phyloP scores from a whole-genome alignment of 2,888 invertebrate genomes.

The Perizoma flavofasciatum region DNA sequence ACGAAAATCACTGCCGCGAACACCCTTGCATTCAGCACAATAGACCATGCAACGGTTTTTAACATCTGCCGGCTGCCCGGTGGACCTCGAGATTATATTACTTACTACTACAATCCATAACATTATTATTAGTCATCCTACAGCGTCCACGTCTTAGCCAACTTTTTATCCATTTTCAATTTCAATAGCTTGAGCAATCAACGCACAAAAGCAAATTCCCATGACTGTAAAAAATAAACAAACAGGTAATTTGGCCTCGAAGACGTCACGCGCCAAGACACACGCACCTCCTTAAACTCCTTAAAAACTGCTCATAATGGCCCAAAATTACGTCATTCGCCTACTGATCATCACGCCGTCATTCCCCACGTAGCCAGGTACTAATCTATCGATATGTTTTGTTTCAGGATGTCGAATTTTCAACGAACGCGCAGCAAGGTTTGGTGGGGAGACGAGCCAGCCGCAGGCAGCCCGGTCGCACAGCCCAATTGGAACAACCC shows the following conservation, averaged over 20 bases:
- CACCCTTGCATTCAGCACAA: constrained; percentile 70
- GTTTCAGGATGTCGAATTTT: constrained; percentile 86
- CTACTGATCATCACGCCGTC: constrained; percentile 66
- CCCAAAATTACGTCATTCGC: constrained; percentile 73
- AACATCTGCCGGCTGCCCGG: constrained; percentile 69
- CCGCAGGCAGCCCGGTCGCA: constrained; percentile 72
- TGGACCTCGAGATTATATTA: constrained; percentile 47
- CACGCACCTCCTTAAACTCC: constrained; percentile 58
- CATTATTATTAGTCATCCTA: constrained; percentile 50
- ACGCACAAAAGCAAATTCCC: constrained; percentile 62
- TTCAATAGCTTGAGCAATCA: constrained; percentile 47
- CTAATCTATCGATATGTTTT: constrained; percentile 61
- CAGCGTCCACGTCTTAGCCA: constrained; percentile 31
- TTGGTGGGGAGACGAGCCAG: constrained; percentile 85
- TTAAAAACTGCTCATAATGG: constrained; percentile 58
- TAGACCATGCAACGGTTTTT: constrained; percentile 78
- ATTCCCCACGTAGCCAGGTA: constrained; percentile 64
- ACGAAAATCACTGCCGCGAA: constrained; percentile 67
- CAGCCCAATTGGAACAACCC: constrained; percentile 63
- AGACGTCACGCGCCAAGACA: constrained; percentile 65
- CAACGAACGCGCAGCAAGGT: constrained; percentile 87
- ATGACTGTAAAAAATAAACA: constrained; percentile 61
- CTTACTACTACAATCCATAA: constrained; percentile 19
- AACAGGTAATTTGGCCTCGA: constrained; percentile 61
- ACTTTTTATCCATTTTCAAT: constrained; percentile 42